Conservation (phyloP, 2,888 invertebrate genomes). For the Petrophora chlorosata region DNA sequence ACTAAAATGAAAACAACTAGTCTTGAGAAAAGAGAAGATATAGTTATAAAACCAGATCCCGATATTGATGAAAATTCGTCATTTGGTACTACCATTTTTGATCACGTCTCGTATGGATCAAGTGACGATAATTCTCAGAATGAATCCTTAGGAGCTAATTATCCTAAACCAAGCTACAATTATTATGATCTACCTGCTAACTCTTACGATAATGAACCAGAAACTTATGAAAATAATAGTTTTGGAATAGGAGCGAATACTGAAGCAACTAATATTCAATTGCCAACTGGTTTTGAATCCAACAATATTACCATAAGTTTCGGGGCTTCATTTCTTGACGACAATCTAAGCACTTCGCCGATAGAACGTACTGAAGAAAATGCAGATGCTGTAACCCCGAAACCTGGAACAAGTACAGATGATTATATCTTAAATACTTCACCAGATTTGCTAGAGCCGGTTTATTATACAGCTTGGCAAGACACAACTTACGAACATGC, state of each 20-base stretch:
- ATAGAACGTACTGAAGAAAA: neutral
- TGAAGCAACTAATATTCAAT: neutral
- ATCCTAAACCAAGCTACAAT: neutral
- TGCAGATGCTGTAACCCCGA: neutral
- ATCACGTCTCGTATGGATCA: too few species aligned
- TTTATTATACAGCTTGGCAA: neutral
- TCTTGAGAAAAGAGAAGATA: too few species aligned
- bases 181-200: neutral
- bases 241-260: neutral
- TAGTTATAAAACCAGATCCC: too few species aligned
- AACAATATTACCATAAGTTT: constrained; percentile 1
- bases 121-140: neutral
- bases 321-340: neutral
- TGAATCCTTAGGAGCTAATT: neutral
- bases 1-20: too few species aligned
- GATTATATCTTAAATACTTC: neutral
- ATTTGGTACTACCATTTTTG: too few species aligned
- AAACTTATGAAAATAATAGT: neutral
- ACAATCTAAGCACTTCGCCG: neutral
- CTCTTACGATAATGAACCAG: neutral
- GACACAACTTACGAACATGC: neutral
- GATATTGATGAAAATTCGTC: too few species aligned
- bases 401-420: neutral
- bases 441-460: neutral
- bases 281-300: neutral